phyloP scores from a whole-genome alignment of 2,113 vertebrate species.

The Perca schrenkii region DNA sequence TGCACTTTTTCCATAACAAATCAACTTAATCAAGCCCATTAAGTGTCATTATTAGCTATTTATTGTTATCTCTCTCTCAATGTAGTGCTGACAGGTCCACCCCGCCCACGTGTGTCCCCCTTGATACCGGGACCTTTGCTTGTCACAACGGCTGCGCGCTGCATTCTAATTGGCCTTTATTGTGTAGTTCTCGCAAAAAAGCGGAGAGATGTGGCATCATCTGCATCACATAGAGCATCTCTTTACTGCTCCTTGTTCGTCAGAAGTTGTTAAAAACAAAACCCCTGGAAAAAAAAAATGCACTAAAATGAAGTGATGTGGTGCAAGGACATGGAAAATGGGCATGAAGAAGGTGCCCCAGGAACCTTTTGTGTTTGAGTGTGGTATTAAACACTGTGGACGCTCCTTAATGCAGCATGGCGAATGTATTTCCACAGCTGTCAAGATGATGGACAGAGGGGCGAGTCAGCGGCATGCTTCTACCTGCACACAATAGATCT shows the following conservation, averaged over 20 bases:
- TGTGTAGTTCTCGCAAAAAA: constrained; percentile 56
- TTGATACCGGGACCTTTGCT: constrained; percentile 80
- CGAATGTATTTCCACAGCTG: constrained; percentile 93
- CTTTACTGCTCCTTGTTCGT: not conserved
- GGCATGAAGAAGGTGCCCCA: constrained; percentile 24
- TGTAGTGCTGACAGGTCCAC: constrained; percentile 80
- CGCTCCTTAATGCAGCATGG: constrained; percentile 87
- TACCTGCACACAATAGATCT: constrained; percentile 92
- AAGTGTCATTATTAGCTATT: constrained; percentile 86
- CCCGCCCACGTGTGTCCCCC: constrained; percentile 79
- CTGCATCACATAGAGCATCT: constrained; percentile 16
- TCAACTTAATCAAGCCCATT: constrained; percentile 86
- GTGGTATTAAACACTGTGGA: constrained; percentile 62
- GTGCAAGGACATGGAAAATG: constrained; percentile 35
- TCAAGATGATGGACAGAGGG: constrained; percentile 91
- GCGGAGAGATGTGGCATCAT: constrained; percentile 33
- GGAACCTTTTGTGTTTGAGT: constrained; percentile 63
- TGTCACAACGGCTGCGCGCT: constrained; percentile 65
- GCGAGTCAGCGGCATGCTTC: constrained; percentile 86
- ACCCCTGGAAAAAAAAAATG: not conserved
- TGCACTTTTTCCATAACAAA: constrained; percentile 85
- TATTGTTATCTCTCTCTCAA: constrained; percentile 84
- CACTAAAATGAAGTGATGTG: constrained; percentile 6
- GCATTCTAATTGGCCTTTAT: constrained; percentile 77
- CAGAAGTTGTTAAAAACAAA: constrained; percentile 15